Base-by-base conservation (phyloP, 2,888 invertebrate species). In the Lasius platythorax region DNA sequence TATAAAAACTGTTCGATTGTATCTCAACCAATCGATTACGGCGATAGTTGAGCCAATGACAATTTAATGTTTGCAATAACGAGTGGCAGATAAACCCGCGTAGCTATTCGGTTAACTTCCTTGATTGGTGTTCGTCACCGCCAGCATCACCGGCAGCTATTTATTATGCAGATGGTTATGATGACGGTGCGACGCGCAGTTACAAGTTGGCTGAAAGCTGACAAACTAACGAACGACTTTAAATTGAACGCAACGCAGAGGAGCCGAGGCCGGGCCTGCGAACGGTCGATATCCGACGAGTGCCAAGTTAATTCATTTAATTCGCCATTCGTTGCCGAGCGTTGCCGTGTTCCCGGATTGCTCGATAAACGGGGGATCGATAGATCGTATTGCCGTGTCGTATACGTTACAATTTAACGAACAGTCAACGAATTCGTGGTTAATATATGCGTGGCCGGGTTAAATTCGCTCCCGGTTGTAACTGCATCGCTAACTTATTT, bases 111-210 rank as follows among this genome's bases (percentile, higher is more conserved):
- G 72, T 56, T 79, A 79, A 74, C 79, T 74, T 74, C 43, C 58
- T 75, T 64, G 66, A 75, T 75, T 74, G 23, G 58, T 74, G 58
- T 58, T 79, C 58, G 12, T 61, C 79, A 73, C 43, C 75, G 46
- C 58, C 58, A 68, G 56, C 78, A 58, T 70, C 56, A 72, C 50
- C 72, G 56, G 76, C 9, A 70, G 78, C 58, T 79, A 74, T 79
- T 79, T 79, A 79, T 79, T 79, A 79, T 79, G 79, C 75, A 46
- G 58, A 79, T 74, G 33, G 75, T 73, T 79, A 79, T 79, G 75
- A 79, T 73, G 75, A 79, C 79, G 79, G 33, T 73, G 74, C 58
- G 43, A 56, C 79, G 79, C 43, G 58, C 46, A 79, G 79, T 61
- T 79, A 74, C 79, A 79, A 79, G 79, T 74, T 79, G 33, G 74